These are phyloP conservation scores for Rallus crepitans DNA, from an alignment of 2,797 vertebrate genomes.

Conservation along the genomic window DNA sequence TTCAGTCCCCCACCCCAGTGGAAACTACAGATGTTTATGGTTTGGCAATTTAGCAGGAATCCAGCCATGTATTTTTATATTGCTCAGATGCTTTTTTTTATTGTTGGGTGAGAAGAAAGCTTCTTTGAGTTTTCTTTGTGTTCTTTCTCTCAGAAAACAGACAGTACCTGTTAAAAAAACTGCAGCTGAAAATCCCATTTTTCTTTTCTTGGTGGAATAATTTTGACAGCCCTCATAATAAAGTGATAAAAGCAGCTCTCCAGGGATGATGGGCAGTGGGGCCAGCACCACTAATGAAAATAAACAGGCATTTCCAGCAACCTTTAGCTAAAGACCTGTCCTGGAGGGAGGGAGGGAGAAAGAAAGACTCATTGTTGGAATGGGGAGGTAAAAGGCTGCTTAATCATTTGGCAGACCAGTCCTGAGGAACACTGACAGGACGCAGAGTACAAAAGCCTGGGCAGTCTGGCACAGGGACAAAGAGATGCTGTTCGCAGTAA, in stretches of 20 bases:
- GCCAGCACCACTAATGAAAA: background rate
- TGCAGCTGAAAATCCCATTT: background rate
- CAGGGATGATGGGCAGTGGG: background rate
- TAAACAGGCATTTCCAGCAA: background rate
- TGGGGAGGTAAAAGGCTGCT: background rate
- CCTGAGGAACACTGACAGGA: background rate
- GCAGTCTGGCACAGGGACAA: background rate
- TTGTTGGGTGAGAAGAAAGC: background rate
- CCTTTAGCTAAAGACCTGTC: background rate
- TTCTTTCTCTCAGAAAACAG: background rate
- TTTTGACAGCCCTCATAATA: slow-evolving; percentile 22
- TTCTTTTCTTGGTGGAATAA: background rate
- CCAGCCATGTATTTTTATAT: background rate
- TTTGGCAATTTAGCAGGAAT: background rate
- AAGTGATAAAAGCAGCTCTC: background rate
- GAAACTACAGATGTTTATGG: background rate
- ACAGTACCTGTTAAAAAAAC: background rate
- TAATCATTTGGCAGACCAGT: background rate
- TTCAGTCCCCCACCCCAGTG: background rate
- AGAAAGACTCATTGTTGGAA: background rate
- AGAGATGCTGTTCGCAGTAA: background rate
- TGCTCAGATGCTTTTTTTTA: background rate
- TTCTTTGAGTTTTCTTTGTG: background rate
- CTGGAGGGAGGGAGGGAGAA: background rate
- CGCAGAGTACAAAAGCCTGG: background rate